Evolutionary conservation across 2,888 invertebrate species (phyloP), one percentile per base, ranked within the genome.

Genomic region (Schrankia costaestrigalis): DNA sequence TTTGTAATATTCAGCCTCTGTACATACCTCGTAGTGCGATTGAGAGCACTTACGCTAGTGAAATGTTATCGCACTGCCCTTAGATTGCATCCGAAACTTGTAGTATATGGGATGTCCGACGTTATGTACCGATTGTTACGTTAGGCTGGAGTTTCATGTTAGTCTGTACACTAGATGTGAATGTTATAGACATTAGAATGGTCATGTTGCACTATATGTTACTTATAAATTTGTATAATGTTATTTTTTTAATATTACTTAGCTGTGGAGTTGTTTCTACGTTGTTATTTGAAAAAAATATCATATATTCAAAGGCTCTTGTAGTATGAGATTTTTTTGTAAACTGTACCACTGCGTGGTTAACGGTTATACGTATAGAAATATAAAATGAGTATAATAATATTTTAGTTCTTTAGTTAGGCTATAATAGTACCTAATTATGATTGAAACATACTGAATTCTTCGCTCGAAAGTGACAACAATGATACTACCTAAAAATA

Each of bases 21-120:
- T 46, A 35, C 34, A 39, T 46, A 48, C 35, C 50, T 54, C 42
- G 60, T 66, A 61, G 60, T 56, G 66, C 71, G 63, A 63, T 56
- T 64, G 62, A 57, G 55, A 55, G 69, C 73, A 72, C 71, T 46
- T 33, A 36, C 67, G 65, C 64, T 71, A 63, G 63, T 59, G 63
- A 65, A 45, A 65, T 71, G 60, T 56, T 47, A 55, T 10, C 54
- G 66, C 72, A 70, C 63, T 56, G 62, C 56, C 58, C 61, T 46
- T 57, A 56, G 60, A 41, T 56, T 58, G 60, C 56, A 58, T 58
- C 60, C 45, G 31, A 36, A 29, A 42, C 26, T 51, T 43, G 41
- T 56, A 56, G 56, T 37, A 25, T 42, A 32, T 51, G 54, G 41
- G 11, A 50, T 47, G 49, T 45, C 38, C 35, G 17, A 36, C 37